Evolutionary conservation across 2,888 invertebrate species (phyloP), one percentile per base, ranked within the genome.

Genomic region (Thera obeliscata): DNA sequence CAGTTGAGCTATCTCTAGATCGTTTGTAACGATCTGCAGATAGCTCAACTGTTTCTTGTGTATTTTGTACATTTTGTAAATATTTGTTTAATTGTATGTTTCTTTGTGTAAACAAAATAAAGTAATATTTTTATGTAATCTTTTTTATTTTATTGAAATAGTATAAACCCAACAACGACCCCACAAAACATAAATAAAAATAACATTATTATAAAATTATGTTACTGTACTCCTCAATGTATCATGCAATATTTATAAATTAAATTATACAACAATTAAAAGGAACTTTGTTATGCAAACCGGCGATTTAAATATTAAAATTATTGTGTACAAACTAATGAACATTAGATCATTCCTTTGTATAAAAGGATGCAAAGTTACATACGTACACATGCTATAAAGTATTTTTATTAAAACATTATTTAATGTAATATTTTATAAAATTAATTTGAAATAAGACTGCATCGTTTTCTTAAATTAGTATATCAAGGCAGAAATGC

Each of bases 91-190:
- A 22, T 22, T 22, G 22, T 22, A 22, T 1, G 22, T 22, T 22
- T 22, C 22, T 22, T 22, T 22, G 22, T 22, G 22, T 22, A 22
- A 22, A 22, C 22, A 22, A 22, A 38, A 38, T 38, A 41, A 41
- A 46, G 8, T 33, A 33, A 3, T 33, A 52, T 52, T 64, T 76
- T 74, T 78, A 78, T 75, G 81, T 82, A 85, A 80, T 56, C 12
- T n/a, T 43, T 46, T 81, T 75, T 76, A 79, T 86, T 91, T 92
- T 90, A 91, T 66, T 61, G 41, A 64, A 56, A 59, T 63, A 73
- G 87, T 86, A 87, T 87, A 93, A 93, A 93, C 87, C 93, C 93
- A 93, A 93, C 93, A 92, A 90, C 87, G 83, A 87, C 83, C 83
- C 83, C 89, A 90, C 87, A 87, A 88, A 87, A 88, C 82, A 86